Conservation (phyloP, 2,113 vertebrate genomes). For the Axis porcinus region DNA sequence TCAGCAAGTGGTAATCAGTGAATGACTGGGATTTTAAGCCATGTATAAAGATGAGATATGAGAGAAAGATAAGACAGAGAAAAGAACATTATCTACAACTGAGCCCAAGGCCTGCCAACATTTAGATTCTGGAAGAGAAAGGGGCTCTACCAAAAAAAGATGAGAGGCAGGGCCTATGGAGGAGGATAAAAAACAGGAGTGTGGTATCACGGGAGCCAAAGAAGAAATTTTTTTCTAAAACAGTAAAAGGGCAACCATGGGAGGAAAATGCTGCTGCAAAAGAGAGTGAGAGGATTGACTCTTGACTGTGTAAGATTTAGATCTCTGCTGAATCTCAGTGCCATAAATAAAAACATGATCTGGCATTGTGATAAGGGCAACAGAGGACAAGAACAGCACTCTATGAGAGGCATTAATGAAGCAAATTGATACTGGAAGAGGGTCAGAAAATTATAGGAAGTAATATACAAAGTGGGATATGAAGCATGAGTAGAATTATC, state of each 20-base stretch:
- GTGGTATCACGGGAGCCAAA: neutral
- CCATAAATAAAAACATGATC: neutral
- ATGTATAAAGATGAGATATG: neutral
- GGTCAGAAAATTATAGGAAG: neutral
- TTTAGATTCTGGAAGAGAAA: neutral
- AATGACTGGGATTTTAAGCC: neutral
- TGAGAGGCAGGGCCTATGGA: neutral
- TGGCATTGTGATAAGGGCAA: neutral
- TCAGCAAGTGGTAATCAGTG: neutral
- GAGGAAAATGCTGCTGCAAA: neutral
- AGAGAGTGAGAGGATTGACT: neutral
- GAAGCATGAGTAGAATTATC: neutral
- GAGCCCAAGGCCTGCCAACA: neutral
- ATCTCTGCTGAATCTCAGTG: neutral
- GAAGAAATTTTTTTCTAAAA: neutral
- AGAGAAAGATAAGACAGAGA: neutral
- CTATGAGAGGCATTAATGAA: neutral
- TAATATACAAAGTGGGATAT: neutral
- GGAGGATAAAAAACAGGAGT: neutral
- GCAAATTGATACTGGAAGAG: neutral
- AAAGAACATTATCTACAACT: neutral
- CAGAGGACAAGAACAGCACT: neutral
- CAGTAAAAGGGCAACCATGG: neutral
- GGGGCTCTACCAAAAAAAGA: neutral
- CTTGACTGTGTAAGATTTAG: neutral